Evolutionary conservation across 2,113 vertebrate species (phyloP).

Genomic region (Heterocephalus glaber): DNA sequence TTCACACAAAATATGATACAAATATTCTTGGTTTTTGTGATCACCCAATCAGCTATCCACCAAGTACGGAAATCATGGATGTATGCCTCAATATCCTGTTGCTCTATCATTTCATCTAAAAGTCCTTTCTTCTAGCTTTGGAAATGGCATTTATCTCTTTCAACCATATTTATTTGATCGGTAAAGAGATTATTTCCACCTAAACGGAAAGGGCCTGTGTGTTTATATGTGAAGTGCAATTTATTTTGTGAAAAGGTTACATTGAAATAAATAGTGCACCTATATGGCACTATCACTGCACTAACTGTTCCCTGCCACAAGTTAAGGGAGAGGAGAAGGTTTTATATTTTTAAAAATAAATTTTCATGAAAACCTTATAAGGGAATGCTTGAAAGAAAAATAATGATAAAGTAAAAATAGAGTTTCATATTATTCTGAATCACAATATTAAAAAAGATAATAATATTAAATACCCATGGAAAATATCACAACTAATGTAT

Average conservation of each 20-base stretch:
- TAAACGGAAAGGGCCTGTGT: neutral
- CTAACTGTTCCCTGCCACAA: neutral
- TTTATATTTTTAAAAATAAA: neutral
- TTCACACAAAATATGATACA: neutral
- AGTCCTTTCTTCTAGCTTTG: neutral
- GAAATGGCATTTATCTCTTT: neutral
- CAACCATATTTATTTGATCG: neutral
- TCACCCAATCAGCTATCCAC: neutral
- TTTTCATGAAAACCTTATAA: neutral
- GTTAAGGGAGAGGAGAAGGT: neutral
- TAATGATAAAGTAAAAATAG: neutral
- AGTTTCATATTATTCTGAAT: neutral
- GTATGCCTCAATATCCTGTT: neutral
- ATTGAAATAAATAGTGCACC: neutral
- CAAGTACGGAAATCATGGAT: neutral
- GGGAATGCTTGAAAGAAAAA: neutral
- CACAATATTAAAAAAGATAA: neutral
- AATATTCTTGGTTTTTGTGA: neutral
- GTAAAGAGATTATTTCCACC: neutral
- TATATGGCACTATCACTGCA: neutral
- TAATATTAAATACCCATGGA: neutral
- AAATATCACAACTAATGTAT: neutral
- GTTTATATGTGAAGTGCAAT: neutral
- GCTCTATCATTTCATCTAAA: neutral
- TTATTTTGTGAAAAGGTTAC: neutral